Evolutionary conservation across 2,888 invertebrate genomes (phyloP), one percentile per base, ranked within the genome.

Genomic region (Trachelus stipa): DNA sequence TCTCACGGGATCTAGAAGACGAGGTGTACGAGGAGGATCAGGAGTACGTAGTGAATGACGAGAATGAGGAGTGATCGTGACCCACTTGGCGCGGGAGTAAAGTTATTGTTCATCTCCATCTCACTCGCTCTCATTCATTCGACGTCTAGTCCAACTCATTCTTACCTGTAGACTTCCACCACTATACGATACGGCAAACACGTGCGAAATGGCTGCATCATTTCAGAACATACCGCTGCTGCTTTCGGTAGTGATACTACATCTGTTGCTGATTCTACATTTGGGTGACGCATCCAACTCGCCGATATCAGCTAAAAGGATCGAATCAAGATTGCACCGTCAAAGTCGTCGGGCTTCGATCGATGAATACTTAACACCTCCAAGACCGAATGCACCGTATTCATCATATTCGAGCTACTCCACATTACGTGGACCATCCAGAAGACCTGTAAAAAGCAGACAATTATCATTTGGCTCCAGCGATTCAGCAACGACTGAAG

Each of bases 401-500:
- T 76, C 31, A 35, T 23, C 30, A 11, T 34, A 30, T 35, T 74
- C 71, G 30, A 71, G 31, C 11, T 71, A 33, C 34, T 31, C 33
- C 31, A 33, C 71, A 12, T 12, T 37, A 34, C 74, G 31, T 12
- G 74, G 74, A 35, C 4, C 35, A 30, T 1, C 23, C 23, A 31
- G 74, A 12, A 30, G 74, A 74, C 74, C 74, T 4, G 23, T 30
- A 74, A 33, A 34, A 74, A 33, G 34, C 9, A 56, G 56, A 56
- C 56, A 56, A 56, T 23, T 56, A 56, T 23, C 9, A 56, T 56
- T 56, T 56, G 56, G 56, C 56, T 71, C 34, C 12, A 31, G 31
- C 71, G 71, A 34, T 31, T 34, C 92, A 1, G 92, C 93, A 4
- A 89, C 92, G 11, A 79, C 83, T 33, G 85, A 84, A 75, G 90